These are phyloP conservation scores for Alitta virens DNA, from an alignment of 2,888 invertebrate genomes.

Conservation along the genomic window DNA sequence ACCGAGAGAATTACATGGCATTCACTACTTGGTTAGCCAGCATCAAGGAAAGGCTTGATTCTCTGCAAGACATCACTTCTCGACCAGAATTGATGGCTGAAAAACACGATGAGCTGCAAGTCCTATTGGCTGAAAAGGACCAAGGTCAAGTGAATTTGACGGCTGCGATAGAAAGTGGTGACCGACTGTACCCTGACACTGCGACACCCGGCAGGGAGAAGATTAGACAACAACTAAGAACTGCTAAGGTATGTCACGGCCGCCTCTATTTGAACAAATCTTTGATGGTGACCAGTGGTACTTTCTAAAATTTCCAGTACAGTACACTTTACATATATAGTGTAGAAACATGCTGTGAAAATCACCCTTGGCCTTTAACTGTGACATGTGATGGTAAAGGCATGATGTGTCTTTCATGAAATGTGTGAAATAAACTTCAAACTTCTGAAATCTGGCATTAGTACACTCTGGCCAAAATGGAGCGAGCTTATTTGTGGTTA, in stretches of 20 bases:
- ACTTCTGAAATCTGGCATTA: no score
- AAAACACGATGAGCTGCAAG: constrained; percentile 11
- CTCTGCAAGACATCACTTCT: constrained; percentile 19
- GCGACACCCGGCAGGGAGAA: constrained; percentile 86
- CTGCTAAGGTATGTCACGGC: constrained; percentile 35
- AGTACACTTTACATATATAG: no score
- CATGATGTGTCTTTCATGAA: no score
- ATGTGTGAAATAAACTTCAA: no score
- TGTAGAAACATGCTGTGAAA: no score
- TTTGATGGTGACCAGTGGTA: no score
- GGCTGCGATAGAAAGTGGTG: constrained; percentile 75
- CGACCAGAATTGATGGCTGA: constrained; percentile 37
- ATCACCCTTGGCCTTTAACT: no score
- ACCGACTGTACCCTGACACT: constrained; percentile 86
- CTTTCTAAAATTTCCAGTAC: no score
- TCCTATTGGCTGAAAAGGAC: constrained; percentile 69
- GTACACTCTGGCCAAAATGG: no score
- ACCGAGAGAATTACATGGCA: constrained; percentile 87
- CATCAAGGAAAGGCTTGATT: constrained; percentile 79
- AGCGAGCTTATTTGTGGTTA: no score
- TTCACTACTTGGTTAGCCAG: constrained; percentile 89
- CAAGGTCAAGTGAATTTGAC: constrained; percentile 75
- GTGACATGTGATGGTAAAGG: no score
- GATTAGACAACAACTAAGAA: constrained; percentile 78
- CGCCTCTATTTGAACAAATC: no score